These are phyloP conservation scores for Heliconius congener DNA, from an alignment of 1,140 invertebrate species.

Conservation along the genomic window DNA sequence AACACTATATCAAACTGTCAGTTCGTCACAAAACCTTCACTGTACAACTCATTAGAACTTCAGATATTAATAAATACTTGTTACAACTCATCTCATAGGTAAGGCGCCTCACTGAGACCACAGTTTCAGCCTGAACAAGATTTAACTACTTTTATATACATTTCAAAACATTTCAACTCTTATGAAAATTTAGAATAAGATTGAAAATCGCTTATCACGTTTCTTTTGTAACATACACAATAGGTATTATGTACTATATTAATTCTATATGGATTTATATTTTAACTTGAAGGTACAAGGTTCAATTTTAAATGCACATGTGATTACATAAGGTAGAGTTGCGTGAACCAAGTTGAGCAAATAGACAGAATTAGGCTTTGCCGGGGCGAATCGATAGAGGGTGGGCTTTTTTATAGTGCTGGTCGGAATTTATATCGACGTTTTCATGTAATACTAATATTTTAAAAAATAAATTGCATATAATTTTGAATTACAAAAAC, in stretches of 20 bases:
- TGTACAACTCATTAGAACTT: constrained; percentile 14
- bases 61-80: constrained; percentile 25
- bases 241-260: constrained; percentile 8
- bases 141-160: constrained; percentile 11
- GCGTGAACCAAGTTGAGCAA: constrained; percentile 37
- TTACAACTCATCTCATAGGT: constrained; percentile 26
- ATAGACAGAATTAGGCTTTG: constrained; percentile 70
- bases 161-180: constrained; percentile 27
- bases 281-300: background rate
- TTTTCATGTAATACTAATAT: background rate
- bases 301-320: constrained; percentile 6
- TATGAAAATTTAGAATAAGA: background rate
- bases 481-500: too few species aligned
- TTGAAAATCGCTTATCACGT: background rate
- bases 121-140: constrained; percentile 30
- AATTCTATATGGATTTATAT: constrained; percentile 3
- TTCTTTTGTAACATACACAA: background rate
- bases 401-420: constrained; percentile 51
- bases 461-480: background rate
- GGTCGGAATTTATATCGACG: constrained; percentile 39
- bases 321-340: constrained; percentile 24
- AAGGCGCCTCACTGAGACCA: constrained; percentile 31
- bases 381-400: constrained; percentile 69
- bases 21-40: constrained; percentile 32
- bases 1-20: constrained; percentile 4